phyloP scores from a whole-genome alignment of 1,140 invertebrate genomes.

The Wasmannia auropunctata region DNA sequence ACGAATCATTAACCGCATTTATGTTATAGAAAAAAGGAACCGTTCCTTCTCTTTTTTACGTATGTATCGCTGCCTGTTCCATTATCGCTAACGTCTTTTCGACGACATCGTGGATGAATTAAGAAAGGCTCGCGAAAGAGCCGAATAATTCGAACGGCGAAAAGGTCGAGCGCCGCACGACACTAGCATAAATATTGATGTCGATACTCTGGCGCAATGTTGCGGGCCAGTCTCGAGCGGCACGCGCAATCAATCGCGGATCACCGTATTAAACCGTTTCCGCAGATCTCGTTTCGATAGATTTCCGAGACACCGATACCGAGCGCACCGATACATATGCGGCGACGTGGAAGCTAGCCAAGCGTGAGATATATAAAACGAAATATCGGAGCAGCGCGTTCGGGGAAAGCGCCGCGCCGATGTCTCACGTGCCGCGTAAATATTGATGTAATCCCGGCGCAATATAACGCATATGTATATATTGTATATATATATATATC shows the following conservation, averaged over 20 bases:
- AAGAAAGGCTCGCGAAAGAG: not conserved
- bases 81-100: not conserved
- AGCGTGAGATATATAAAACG: conserved; percentile 31
- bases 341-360: conserved; percentile 9
- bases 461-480: conserved; percentile 12
- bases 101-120: not conserved
- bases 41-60: not conserved
- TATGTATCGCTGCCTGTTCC: not conserved
- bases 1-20: not conserved
- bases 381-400: conserved; percentile 8
- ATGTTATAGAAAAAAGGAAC: not conserved
- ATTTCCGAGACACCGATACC: conserved; percentile 35
- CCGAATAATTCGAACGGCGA: not conserved
- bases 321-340: too few species aligned
- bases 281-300: not conserved
- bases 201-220: conserved; percentile 5
- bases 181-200: conserved; percentile 1
- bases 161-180: not conserved
- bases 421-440: conserved; percentile 47
- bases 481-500: not conserved
- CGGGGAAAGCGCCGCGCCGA: not conserved
- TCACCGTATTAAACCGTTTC: conserved; percentile 33
- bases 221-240: not conserved
- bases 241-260: conserved; percentile 36
- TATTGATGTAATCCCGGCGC: conserved; percentile 53